These are phyloP conservation scores for Latheticus oryzae DNA, from an alignment of 2,888 invertebrate species.

Conservation along the genomic window DNA sequence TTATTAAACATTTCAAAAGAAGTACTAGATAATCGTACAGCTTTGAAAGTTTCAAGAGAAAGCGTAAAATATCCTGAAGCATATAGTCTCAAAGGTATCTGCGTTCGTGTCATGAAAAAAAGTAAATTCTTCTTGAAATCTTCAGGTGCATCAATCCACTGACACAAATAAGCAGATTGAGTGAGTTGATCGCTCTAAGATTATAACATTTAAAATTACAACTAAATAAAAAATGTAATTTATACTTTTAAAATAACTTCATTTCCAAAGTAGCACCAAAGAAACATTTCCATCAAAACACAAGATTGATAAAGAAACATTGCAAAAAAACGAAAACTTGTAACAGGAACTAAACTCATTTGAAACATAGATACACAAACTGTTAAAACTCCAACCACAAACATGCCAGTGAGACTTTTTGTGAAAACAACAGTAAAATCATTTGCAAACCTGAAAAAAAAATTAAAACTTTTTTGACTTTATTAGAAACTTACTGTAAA, in stretches of 20 bases:
- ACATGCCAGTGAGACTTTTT: slow-evolving; percentile 53
- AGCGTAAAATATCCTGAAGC: slow-evolving; percentile 3
- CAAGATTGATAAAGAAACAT: slow-evolving; percentile 69
- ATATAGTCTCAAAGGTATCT: slow-evolving; percentile 1
- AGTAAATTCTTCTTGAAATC: slow-evolving; percentile 1
- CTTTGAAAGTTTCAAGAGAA: slow-evolving; percentile 2
- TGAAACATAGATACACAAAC: slow-evolving; percentile 63
- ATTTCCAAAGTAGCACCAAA: slow-evolving; percentile 72
- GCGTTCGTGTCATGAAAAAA: slow-evolving; percentile 2
- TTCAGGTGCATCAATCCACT: not conserved
- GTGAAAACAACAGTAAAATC: slow-evolving; percentile 42
- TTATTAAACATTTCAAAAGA: no score
- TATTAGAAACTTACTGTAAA: no score
- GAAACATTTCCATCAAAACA: slow-evolving; percentile 69
- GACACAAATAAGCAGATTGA: slow-evolving; percentile 1
- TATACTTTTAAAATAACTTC: slow-evolving; percentile 69
- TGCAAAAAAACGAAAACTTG: slow-evolving; percentile 62
- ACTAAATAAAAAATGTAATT: no score
- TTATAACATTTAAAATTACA: not conserved
- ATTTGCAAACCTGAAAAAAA: slow-evolving; percentile 44
- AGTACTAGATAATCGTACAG: no score
- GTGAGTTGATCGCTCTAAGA: slow-evolving; percentile 1
- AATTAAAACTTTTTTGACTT: no score
- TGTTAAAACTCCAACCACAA: slow-evolving; percentile 57
- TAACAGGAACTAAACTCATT: slow-evolving; percentile 55